Evolutionary conservation across 2,888 invertebrate genomes (phyloP).

Genomic region (Drosophila longiperda): DNA sequence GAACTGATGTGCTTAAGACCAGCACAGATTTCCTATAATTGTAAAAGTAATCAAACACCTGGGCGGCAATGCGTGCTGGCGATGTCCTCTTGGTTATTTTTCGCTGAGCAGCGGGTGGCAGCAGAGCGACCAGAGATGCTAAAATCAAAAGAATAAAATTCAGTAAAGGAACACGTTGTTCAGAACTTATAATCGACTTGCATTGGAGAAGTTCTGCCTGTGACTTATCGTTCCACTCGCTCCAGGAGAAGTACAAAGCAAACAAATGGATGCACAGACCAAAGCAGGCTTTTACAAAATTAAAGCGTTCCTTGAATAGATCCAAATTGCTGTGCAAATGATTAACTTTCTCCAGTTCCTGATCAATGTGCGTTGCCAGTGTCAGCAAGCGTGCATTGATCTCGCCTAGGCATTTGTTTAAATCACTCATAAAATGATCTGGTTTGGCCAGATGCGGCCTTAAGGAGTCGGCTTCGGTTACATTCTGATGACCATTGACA

Average conservation of each 20-base stretch:
- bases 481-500: conserved; percentile 66
- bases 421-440: conserved; percentile 79
- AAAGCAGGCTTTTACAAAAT: conserved; percentile 86
- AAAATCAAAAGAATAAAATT: background rate
- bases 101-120: conserved; percentile 52
- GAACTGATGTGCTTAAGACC: conserved; percentile 81
- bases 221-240: conserved; percentile 86
- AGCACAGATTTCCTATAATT: conserved; percentile 73
- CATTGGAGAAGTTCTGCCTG: conserved; percentile 70
- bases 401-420: conserved; percentile 68
- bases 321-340: conserved; percentile 87
- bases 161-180: background rate
- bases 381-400: conserved; percentile 63
- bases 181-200: conserved; percentile 37
- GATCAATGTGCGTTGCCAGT: conserved; percentile 56
- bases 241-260: conserved; percentile 88
- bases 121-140: conserved; percentile 71
- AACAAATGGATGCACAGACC: conserved; percentile 87
- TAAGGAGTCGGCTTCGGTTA: conserved; percentile 66
- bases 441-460: conserved; percentile 80
- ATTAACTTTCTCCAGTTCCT: conserved; percentile 86
- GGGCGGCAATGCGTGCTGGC: conserved; percentile 50
- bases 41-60: conserved; percentile 72
- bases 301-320: conserved; percentile 86
- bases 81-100: conserved; percentile 33